Percentiles rank a stretch among this genome's conserved stretches.
These are phyloP conservation scores for Chionis minor DNA, from an alignment of 2,113 vertebrate species.

Conservation along the genomic window DNA sequence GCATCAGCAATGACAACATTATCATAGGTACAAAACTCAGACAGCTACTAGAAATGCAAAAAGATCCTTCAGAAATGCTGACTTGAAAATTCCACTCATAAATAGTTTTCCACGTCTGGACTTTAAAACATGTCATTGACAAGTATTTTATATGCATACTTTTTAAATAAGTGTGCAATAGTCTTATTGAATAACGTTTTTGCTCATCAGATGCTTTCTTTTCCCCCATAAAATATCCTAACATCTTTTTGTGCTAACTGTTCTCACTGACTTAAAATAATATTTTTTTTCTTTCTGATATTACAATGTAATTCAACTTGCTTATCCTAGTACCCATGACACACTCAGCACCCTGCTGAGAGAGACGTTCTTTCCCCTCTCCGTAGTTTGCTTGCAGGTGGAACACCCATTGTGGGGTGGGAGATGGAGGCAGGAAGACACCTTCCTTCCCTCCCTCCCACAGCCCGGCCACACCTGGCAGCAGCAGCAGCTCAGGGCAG, in stretches of 20 bases:
- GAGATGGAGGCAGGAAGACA: neutral
- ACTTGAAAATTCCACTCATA: neutral
- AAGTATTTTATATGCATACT: neutral
- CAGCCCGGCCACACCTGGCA: rapidly evolving
- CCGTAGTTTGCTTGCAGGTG: neutral
- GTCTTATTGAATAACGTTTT: neutral
- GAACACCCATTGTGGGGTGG: rapidly evolving
- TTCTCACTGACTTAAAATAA: neutral
- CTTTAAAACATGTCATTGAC: neutral
- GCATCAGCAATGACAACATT: neutral
- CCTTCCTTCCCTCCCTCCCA: neutral
- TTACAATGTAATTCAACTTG: neutral
- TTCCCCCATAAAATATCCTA: neutral
- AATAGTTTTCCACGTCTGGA: neutral
- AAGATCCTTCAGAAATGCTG: neutral
- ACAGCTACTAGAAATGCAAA: neutral
- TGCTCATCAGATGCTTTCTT: neutral
- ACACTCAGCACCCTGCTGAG: neutral
- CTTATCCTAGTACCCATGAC: neutral
- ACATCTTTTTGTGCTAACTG: neutral
- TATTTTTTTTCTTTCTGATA: neutral
- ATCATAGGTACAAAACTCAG: neutral
- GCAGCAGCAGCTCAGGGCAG: neutral
- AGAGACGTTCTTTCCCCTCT: neutral
- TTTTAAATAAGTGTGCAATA: neutral